Evolutionary conservation across 2,113 vertebrate genomes (phyloP).

Genomic region (Tyrannus savana): DNA sequence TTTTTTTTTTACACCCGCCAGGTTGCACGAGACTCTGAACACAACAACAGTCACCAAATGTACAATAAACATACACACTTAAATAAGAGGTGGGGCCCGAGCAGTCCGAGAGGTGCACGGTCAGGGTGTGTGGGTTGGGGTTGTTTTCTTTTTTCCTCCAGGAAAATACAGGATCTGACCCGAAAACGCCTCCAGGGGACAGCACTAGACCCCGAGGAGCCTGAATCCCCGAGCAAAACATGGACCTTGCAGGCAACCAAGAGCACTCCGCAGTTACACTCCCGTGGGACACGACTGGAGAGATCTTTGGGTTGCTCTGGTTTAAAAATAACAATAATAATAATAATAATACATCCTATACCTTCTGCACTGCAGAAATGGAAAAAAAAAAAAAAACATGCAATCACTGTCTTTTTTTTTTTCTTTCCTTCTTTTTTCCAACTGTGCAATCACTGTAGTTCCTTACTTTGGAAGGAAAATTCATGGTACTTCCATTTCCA

Average conservation of each 20-base stretch:
- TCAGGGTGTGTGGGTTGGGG: rapidly evolving
- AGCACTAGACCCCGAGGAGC: rapidly evolving
- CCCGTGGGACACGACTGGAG: neutral
- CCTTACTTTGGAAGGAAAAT: neutral
- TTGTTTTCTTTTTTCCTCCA: neutral
- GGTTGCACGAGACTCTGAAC: slow-evolving; percentile 72
- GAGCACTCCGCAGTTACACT: neutral
- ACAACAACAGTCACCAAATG: slow-evolving; percentile 70
- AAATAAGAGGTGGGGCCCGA: slow-evolving; percentile 69
- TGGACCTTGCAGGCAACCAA: rapidly evolving
- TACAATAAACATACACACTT: slow-evolving; percentile 76
- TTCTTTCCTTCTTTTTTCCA: neutral
- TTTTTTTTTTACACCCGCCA: slow-evolving; percentile 46
- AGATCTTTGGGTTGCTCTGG: neutral
- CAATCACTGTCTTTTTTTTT: neutral
- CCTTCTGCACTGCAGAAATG: neutral
- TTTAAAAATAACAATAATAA: neutral
- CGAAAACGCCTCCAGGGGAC: neutral
- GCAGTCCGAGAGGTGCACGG: slow-evolving; percentile 3
- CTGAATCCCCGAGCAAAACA: neutral
- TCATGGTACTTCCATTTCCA: neutral
- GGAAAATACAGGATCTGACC: neutral
- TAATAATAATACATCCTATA: neutral
- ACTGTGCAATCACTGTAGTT: neutral
- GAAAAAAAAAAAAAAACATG: neutral